Conservation (phyloP, 2,797 vertebrate genomes). For the Galaxias olidus region DNA sequence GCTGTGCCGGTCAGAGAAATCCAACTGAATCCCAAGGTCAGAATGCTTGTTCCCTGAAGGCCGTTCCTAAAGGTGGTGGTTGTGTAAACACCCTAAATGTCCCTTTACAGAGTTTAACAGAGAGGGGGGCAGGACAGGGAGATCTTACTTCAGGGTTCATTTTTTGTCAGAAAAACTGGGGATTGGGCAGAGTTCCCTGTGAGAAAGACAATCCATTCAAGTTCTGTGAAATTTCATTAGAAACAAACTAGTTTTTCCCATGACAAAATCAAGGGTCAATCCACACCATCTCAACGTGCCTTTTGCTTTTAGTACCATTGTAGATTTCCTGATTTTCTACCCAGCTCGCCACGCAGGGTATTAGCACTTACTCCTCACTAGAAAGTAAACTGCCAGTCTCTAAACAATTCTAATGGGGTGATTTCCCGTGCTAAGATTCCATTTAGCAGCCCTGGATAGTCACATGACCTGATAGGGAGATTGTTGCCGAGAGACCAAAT, state of each 20-base stretch:
- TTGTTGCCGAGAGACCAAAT: slow-evolving; percentile 64
- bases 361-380: slow-evolving; percentile 59
- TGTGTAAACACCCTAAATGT: slow-evolving; percentile 41
- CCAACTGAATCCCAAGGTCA: slow-evolving; percentile 68
- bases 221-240: slow-evolving; percentile 19
- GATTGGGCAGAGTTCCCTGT: too few relatives aligned
- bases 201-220: neutral
- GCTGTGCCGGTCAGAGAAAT: slow-evolving; percentile 64
- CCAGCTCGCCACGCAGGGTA: slow-evolving; percentile 31
- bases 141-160: too few relatives aligned
- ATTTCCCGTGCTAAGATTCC: slow-evolving; percentile 72
- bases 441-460: slow-evolving; percentile 65
- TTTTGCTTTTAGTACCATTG: neutral
- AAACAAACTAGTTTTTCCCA: too few relatives aligned
- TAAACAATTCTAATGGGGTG: slow-evolving; percentile 67
- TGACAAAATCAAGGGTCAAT: too few relatives aligned
- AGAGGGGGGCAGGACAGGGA: too few relatives aligned
- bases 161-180: too few relatives aligned
- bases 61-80: slow-evolving; percentile 29
- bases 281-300: too few relatives aligned
- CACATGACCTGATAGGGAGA: slow-evolving; percentile 56
- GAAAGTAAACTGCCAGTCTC: slow-evolving; percentile 61
- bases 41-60: slow-evolving; percentile 50
- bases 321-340: neutral
- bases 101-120: neutral